These are phyloP conservation scores for Leptinotarsa texana DNA, from an alignment of 1,140 invertebrate genomes.

Conservation along the genomic window DNA sequence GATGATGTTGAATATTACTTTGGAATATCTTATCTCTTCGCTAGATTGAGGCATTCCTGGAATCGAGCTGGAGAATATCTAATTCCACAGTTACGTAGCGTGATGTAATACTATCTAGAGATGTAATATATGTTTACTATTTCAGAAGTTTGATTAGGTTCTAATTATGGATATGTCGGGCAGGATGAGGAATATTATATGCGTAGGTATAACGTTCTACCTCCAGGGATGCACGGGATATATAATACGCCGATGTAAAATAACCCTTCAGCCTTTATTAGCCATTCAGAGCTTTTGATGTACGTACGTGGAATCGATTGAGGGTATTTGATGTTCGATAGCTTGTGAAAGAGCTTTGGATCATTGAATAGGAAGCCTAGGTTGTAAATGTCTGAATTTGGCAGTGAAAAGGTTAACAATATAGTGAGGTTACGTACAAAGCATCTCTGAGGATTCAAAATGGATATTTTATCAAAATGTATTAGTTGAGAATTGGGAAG, in stretches of 20 bases:
- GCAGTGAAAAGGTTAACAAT: too few relatives aligned
- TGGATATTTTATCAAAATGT: too few relatives aligned
- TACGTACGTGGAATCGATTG: too few relatives aligned
- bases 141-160: slow-evolving; percentile 1
- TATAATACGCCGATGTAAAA: background rate
- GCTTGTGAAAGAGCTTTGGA: too few relatives aligned
- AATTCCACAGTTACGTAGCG: background rate
- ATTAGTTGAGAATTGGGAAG: too few relatives aligned
- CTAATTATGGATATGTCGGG: background rate
- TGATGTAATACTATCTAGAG: background rate
- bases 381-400: too few relatives aligned
- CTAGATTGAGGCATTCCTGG: background rate
- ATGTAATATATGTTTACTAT: background rate
- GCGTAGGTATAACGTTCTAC: background rate
- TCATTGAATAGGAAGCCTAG: too few relatives aligned
- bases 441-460: too few relatives aligned
- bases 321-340: too few relatives aligned
- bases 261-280: too few relatives aligned
- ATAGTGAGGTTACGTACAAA: too few relatives aligned
- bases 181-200: background rate
- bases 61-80: background rate
- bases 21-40: slow-evolving; percentile 17
- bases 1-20: slow-evolving; percentile 15
- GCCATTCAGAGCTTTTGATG: too few relatives aligned
- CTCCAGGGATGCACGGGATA: background rate